These are phyloP conservation scores for Sporophila hypoxantha DNA, from an alignment of 2,113 vertebrate species.

Conservation along the genomic window DNA sequence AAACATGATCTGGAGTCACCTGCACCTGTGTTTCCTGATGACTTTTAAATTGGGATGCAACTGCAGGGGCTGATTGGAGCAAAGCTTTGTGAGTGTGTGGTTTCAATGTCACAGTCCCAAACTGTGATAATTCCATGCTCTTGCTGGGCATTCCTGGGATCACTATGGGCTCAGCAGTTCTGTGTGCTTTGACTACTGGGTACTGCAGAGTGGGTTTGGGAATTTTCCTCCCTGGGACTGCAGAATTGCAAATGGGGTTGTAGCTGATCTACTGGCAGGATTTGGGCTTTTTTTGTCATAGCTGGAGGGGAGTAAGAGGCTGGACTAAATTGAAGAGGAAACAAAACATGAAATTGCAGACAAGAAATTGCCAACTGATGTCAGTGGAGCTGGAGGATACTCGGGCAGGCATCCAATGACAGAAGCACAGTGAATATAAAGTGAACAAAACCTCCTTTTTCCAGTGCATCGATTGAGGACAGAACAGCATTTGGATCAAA, in stretches of 20 bases:
- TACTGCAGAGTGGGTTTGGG: background rate
- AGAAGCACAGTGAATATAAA: constrained; percentile 58
- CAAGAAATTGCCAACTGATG: constrained; percentile 48
- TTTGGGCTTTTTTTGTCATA: background rate
- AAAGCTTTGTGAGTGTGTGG: background rate
- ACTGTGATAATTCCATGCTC: background rate
- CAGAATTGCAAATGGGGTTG: background rate
- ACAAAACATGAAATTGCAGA: constrained; percentile 54
- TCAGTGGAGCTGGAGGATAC: constrained; percentile 43
- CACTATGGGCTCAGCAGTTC: background rate
- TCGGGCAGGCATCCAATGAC: constrained; percentile 59
- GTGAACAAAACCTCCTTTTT: constrained; percentile 58
- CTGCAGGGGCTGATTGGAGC: background rate
- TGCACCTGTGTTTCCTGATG: background rate
- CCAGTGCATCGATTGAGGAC: constrained; percentile 37
- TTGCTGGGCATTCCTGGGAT: background rate
- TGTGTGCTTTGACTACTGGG: background rate
- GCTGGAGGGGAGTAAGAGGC: background rate
- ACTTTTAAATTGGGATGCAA: background rate
- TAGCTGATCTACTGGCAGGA: background rate
- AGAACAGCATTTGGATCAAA: constrained; percentile 53
- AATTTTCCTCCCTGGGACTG: background rate
- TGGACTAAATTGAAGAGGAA: constrained; percentile 23
- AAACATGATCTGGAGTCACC: constrained; percentile 1
- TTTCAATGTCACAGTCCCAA: background rate